These are phyloP conservation scores for Drosophila lini DNA, from an alignment of 1,140 invertebrate genomes.

Conservation along the genomic window DNA sequence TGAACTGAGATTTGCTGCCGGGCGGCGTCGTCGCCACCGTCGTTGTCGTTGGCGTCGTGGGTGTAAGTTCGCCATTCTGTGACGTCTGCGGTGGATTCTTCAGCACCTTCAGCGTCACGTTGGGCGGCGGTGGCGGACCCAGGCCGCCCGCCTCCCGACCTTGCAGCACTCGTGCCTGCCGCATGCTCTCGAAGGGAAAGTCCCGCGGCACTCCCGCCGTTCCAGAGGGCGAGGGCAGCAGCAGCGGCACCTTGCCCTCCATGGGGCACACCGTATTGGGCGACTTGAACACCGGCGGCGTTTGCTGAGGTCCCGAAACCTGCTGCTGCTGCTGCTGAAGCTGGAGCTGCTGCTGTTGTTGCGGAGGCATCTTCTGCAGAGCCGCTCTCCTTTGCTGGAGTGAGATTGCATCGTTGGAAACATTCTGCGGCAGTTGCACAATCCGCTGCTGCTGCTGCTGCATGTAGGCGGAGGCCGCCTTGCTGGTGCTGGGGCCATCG, in stretches of 20 bases:
- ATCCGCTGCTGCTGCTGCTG: conserved; percentile 60
- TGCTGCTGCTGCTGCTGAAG: conserved; percentile 48
- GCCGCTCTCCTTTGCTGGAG: conserved; percentile 60
- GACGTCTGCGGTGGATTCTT: conserved; percentile 59
- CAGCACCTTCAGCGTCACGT: conserved; percentile 72
- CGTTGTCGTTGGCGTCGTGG: conserved; percentile 34
- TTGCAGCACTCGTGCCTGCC: conserved; percentile 89
- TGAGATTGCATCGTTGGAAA: conserved; percentile 69
- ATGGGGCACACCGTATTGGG: conserved; percentile 93
- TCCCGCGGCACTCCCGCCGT: conserved; percentile 73
- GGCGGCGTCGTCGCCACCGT: conserved; percentile 16
- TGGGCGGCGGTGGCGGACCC: conserved; percentile 69
- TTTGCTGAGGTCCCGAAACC: conserved; percentile 42
- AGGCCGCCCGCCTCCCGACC: conserved; percentile 83
- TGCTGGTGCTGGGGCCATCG: conserved; percentile 74
- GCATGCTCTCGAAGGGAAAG: conserved; percentile 96
- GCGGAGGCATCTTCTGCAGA: conserved; percentile 60
- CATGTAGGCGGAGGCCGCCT: conserved; percentile 68
- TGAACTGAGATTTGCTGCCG: conserved; percentile 77
- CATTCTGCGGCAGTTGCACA: conserved; percentile 53
- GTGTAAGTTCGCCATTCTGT: conserved; percentile 59
- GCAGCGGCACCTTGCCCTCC: conserved; percentile 88
- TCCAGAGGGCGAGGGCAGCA: conserved; percentile 81
- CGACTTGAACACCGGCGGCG: conserved; percentile 88
- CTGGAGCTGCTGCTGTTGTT: conserved; percentile 52